Evolutionary conservation across 2,113 vertebrate species (phyloP).

Genomic region (Zosterops borbonicus): DNA sequence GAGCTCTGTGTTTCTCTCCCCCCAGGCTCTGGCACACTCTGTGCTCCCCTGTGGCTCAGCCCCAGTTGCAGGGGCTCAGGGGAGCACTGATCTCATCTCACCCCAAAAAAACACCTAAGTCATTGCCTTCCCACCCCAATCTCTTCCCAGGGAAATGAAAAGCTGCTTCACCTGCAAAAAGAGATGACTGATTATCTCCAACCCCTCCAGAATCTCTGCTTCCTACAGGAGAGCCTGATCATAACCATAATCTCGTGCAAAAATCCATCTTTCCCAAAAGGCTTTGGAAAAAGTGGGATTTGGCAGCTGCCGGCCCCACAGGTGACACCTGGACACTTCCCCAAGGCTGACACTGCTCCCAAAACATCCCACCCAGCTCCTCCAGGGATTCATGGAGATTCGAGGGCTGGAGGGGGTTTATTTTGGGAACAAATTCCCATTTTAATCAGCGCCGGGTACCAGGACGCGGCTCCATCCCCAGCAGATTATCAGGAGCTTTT

Average conservation of each 20-base stretch:
- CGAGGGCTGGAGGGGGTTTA: background rate
- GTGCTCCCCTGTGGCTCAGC: background rate
- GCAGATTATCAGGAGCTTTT: background rate
- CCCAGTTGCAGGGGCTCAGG: background rate
- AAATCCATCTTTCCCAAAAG: background rate
- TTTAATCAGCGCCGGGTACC: background rate
- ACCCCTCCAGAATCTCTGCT: background rate
- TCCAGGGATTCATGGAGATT: background rate
- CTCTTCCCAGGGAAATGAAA: background rate
- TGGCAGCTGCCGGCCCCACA: background rate
- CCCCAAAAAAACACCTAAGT: background rate
- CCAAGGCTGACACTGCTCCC: background rate
- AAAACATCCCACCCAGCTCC: background rate
- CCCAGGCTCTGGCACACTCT: rapidly evolving
- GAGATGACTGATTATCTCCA: background rate
- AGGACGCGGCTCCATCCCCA: background rate
- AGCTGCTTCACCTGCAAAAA: background rate
- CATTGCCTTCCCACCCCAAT: background rate
- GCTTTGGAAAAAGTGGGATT: background rate
- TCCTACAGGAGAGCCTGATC: background rate
- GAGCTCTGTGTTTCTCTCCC: rapidly evolving
- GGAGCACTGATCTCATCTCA: background rate
- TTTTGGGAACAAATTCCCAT: background rate
- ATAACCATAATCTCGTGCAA: rapidly evolving
- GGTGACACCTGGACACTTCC: background rate